Conservation (phyloP, 2,113 vertebrate genomes). For the Ptychochromis oligacanthus region DNA sequence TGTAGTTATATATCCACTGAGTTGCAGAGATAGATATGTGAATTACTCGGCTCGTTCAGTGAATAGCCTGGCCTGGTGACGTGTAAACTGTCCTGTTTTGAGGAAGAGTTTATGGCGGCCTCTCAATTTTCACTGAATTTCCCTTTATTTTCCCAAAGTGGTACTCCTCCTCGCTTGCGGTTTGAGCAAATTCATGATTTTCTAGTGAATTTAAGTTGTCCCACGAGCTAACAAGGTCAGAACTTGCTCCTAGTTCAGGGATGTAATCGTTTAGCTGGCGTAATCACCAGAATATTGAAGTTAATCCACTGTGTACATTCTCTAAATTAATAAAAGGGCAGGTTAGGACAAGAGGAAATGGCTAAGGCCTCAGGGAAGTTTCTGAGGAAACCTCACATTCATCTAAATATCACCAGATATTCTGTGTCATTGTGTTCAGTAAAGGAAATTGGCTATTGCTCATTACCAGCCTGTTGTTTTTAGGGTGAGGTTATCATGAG, state of each 20-base stretch:
- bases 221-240: not conserved
- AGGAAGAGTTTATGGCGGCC: not conserved
- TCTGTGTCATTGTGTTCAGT: not conserved
- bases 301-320: not conserved
- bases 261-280: not conserved
- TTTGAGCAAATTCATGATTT: not conserved
- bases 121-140: not conserved
- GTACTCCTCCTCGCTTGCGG: not conserved
- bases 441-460: not conserved
- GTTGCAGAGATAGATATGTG: no score
- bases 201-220: not conserved
- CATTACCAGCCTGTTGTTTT: not conserved
- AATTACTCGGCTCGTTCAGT: no score
- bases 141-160: not conserved
- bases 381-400: slow-evolving; percentile 37
- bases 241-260: not conserved
- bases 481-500: not conserved
- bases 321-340: slow-evolving; percentile 30
- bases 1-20: no score
- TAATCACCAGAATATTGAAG: not conserved
- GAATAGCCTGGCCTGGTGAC: no score
- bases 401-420: slow-evolving; percentile 1
- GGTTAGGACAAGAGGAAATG: slow-evolving; percentile 45
- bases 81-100: not conserved
- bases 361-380: slow-evolving; percentile 28